Conservation (phyloP, 2,797 vertebrate genomes). For the Eospalax fontanierii region DNA sequence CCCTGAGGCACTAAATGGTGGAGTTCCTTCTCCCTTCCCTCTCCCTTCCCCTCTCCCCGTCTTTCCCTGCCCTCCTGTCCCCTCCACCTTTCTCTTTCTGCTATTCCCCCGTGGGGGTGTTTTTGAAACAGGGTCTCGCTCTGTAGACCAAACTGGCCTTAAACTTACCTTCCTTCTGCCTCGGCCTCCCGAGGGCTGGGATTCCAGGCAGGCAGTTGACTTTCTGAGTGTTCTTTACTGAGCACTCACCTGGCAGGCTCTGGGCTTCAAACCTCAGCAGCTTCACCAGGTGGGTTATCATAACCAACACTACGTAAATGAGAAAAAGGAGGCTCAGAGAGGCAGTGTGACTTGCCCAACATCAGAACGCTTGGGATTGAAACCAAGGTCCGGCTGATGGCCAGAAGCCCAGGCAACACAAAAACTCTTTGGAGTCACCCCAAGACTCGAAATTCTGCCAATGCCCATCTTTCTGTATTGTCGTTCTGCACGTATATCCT, state of each 20-base stretch:
- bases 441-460: neutral
- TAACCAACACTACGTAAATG: neutral
- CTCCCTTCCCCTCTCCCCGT: accelerated
- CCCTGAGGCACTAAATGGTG: too few species aligned
- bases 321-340: slow-evolving; percentile 12
- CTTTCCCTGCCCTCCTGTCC: too few species aligned
- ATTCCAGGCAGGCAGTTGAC: neutral
- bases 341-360: neutral
- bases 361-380: neutral
- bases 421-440: neutral
- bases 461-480: too few species aligned
- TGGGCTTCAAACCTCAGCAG: neutral
- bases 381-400: neutral
- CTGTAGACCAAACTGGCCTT: neutral
- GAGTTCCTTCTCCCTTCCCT: too few species aligned
- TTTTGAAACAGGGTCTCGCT: neutral
- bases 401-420: neutral
- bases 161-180: neutral
- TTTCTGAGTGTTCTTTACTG: neutral
- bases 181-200: neutral
- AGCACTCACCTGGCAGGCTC: neutral
- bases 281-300: too few species aligned
- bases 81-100: neutral
- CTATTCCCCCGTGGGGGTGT: too few species aligned
- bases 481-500: neutral